Conservation (phyloP, 2,113 vertebrate species). For the Phycodurus eques region DNA sequence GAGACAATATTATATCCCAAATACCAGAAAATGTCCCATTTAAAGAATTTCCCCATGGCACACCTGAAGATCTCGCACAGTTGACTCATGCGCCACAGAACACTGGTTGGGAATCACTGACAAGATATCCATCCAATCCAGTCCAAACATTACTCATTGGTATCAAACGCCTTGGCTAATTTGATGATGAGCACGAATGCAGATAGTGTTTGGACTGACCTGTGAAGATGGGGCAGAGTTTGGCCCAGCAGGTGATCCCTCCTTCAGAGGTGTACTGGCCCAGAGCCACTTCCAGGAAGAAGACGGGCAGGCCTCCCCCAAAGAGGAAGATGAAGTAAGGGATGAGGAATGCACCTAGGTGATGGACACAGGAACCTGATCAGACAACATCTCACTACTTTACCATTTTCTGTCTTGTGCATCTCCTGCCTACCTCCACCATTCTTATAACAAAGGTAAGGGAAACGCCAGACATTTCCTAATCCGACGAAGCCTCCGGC, state of each 20-base stretch:
- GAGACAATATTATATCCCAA: too few relatives aligned
- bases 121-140: too few relatives aligned
- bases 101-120: too few relatives aligned
- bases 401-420: background rate
- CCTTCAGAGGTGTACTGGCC: slow-evolving; percentile 98
- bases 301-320: slow-evolving; percentile 94
- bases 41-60: too few relatives aligned
- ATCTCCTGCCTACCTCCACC: slow-evolving; percentile 82
- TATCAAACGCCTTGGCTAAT: slow-evolving; percentile 9
- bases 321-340: slow-evolving; percentile 99
- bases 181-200: background rate
- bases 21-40: too few relatives aligned
- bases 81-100: too few relatives aligned
- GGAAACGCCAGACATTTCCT: slow-evolving; percentile 97
- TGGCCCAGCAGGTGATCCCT: slow-evolving; percentile 98
- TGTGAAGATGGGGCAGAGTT: slow-evolving; percentile 95
- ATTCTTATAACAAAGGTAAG: slow-evolving; percentile 99
- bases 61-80: too few relatives aligned
- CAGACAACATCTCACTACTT: background rate
- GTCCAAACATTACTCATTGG: slow-evolving; percentile 3
- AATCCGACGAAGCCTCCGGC: slow-evolving; percentile 96
- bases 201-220: slow-evolving; percentile 75
- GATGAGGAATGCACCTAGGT: slow-evolving; percentile 96
- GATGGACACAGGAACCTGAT: slow-evolving; percentile 2
- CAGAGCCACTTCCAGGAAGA: slow-evolving; percentile 96